Percentiles rank a stretch among this genome's conserved stretches.
These are phyloP conservation scores for Notarius quadriscutis DNA, from an alignment of 2,113 vertebrate species.

Conservation along the genomic window DNA sequence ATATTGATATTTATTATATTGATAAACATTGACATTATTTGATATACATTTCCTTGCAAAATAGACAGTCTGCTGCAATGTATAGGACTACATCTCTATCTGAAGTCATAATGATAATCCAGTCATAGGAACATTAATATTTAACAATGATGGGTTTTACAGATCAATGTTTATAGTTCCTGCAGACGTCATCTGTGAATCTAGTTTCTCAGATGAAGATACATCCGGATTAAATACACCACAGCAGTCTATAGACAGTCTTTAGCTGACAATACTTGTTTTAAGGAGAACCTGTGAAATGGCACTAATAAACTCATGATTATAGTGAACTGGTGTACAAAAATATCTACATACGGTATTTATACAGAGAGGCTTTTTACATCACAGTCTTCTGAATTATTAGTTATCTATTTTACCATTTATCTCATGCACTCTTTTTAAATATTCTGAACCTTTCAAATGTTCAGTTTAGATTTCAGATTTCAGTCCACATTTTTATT, in stretches of 20 bases:
- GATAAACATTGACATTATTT: no score
- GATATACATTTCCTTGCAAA: background rate
- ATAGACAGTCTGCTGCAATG: background rate
- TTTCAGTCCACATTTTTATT: background rate
- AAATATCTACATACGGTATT: background rate
- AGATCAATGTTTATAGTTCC: conserved; percentile 61
- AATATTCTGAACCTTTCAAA: background rate
- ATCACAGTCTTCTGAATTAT: background rate
- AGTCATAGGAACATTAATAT: conserved; percentile 63
- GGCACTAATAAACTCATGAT: background rate
- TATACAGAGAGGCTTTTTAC: background rate
- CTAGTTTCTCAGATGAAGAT: background rate
- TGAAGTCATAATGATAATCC: conserved; percentile 35
- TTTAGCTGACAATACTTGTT: background rate
- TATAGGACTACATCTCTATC: background rate
- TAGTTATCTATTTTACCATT: background rate
- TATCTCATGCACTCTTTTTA: background rate
- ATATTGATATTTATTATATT: no score
- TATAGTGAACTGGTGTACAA: background rate
- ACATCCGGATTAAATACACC: conserved; percentile 25
- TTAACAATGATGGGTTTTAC: conserved; percentile 57
- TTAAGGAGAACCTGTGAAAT: background rate
- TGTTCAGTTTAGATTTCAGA: background rate
- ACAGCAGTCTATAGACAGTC: background rate
- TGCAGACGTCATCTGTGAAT: conserved; percentile 31